Evolutionary conservation across 2,113 vertebrate species (phyloP).

Genomic region (Nibea coibor): DNA sequence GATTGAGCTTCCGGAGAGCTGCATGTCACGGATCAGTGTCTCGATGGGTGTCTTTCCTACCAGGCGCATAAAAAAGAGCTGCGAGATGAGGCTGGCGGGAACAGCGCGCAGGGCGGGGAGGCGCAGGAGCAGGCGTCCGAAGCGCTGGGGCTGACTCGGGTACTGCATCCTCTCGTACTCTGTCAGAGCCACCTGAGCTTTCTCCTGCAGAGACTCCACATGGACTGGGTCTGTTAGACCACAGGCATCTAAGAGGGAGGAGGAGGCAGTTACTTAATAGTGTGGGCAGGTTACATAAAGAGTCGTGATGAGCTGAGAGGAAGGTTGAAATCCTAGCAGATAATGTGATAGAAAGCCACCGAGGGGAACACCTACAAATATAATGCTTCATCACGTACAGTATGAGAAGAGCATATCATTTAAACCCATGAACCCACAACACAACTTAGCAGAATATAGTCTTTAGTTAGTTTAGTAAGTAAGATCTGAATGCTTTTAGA

Average conservation of each 20-base stretch:
- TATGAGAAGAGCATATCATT: neutral
- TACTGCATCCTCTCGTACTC: conserved; percentile 94
- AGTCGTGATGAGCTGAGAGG: conserved; percentile 64
- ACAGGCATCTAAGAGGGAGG: conserved; percentile 87
- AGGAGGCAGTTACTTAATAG: conserved; percentile 65
- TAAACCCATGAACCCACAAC: neutral
- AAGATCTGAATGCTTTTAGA: neutral
- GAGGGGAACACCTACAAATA: conserved; percentile 20
- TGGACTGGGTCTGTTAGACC: conserved; percentile 92
- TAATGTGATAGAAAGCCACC: conserved; percentile 26
- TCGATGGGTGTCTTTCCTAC: conserved; percentile 97
- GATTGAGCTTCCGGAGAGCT: conserved; percentile 95
- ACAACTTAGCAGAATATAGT: neutral
- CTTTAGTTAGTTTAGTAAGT: neutral
- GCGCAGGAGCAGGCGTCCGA: conserved; percentile 91
- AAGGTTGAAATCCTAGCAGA: conserved; percentile 30
- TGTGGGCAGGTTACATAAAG: conserved; percentile 75
- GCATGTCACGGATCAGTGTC: conserved; percentile 97
- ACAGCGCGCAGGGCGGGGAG: conserved; percentile 93
- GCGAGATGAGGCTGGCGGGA: conserved; percentile 93
- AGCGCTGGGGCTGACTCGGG: conserved; percentile 92
- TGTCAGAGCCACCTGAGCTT: conserved; percentile 94
- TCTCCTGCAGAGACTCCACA: conserved; percentile 95
- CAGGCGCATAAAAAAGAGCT: conserved; percentile 97
- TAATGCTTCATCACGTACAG: neutral